Conservation (phyloP, 2,888 invertebrate species). For the Agriopis aurantiaria region DNA sequence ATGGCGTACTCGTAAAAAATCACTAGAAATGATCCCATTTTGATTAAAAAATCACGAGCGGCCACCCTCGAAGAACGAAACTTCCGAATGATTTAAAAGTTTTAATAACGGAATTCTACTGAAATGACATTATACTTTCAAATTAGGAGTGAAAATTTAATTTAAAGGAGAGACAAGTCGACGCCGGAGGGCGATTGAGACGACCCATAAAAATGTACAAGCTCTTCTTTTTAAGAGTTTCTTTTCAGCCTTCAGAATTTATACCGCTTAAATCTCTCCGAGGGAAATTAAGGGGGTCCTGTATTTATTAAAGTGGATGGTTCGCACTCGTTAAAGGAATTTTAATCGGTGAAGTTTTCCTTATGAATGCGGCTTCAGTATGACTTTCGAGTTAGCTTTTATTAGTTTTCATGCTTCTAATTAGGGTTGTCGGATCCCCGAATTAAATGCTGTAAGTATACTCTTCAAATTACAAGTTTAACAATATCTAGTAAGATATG, state of each 20-base stretch:
- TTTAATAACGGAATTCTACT: conserved; percentile 87
- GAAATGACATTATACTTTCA: conserved; percentile 88
- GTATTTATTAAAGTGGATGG: conserved; percentile 84
- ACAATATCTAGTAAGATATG: conserved; percentile 20
- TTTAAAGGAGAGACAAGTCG: conserved; percentile 86
- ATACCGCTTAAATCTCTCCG: conserved; percentile 82
- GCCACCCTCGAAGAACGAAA: conserved; percentile 75
- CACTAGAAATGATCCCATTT: conserved; percentile 85
- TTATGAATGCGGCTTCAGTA: conserved; percentile 81
- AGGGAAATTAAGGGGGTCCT: conserved; percentile 81
- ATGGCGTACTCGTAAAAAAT: conserved; percentile 84
- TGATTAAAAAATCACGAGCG: conserved; percentile 85
- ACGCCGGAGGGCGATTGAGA: conserved; percentile 80
- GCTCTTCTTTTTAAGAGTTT: conserved; percentile 83
- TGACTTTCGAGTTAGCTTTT: conserved; percentile 82
- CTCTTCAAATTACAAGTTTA: conserved; percentile 54
- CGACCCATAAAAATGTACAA: conserved; percentile 84
- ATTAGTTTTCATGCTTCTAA: conserved; percentile 78
- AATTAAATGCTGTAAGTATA: conserved; percentile 73
- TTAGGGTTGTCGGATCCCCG: conserved; percentile 76
- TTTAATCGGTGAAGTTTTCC: conserved; percentile 83
- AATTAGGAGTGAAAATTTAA: conserved; percentile 88
- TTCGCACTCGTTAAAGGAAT: conserved; percentile 83
- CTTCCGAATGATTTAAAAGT: conserved; percentile 86
- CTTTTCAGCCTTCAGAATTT: conserved; percentile 84